phyloP scores from a whole-genome alignment of 1,140 invertebrate genomes.

The Gonatopus flavifemur region DNA sequence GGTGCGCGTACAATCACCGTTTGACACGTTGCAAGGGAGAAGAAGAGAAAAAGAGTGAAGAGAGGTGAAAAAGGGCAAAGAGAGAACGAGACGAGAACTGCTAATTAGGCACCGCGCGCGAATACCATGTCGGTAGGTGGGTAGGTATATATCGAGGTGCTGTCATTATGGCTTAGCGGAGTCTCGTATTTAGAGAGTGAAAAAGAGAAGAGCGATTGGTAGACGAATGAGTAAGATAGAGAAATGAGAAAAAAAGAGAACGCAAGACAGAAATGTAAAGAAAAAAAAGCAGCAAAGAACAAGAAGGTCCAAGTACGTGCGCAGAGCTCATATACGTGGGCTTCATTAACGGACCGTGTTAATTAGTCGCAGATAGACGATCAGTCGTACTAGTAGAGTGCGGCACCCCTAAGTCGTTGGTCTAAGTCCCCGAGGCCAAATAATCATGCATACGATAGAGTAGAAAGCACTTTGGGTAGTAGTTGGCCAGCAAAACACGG shows the following conservation, averaged over 20 bases:
- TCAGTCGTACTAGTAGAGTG: conserved; percentile 32
- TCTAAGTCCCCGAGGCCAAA: conserved; percentile 20
- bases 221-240: not conserved
- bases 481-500: conserved; percentile 14
- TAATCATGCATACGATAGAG: conserved; percentile 16
- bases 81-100: conserved; percentile 24
- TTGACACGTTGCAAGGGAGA: conserved; percentile 3
- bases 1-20: no score
- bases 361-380: conserved; percentile 52
- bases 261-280: not conserved
- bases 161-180: conserved; percentile 41
- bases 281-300: conserved; percentile 20
- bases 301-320: conserved; percentile 27
- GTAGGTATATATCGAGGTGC: conserved; percentile 36
- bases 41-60: conserved; percentile 3
- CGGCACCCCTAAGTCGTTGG: conserved; percentile 30
- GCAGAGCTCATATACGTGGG: conserved; percentile 42
- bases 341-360: conserved; percentile 54
- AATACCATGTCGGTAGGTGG: conserved; percentile 42
- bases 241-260: conserved; percentile 5
- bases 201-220: conserved; percentile 12
- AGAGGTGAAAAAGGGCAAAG: conserved; percentile 16
- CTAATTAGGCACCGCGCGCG: conserved; percentile 50
- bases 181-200: conserved; percentile 24
- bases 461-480: conserved; percentile 5